Evolutionary conservation across 2,888 invertebrate species (phyloP), one percentile per base, ranked within the genome.

Genomic region (Bedellia somnulentella): DNA sequence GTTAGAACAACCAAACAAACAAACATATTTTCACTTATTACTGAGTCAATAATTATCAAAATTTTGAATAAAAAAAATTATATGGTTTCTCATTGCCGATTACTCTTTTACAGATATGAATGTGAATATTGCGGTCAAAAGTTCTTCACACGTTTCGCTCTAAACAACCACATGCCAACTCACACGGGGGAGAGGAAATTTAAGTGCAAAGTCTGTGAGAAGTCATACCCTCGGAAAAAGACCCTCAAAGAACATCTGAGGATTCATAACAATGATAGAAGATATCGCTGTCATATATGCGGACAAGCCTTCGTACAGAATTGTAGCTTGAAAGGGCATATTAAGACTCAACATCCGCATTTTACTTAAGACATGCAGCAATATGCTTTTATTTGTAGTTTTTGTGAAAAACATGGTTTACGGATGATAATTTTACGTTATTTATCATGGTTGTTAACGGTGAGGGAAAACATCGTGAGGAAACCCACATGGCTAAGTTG

Each of bases 271-370:
- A 68, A 68, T 23, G 71, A 71, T 21, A 36, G 68, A 0, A 28
- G 68, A n/a, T 66, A 57, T 18, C 13, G 40, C 2, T 63, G 67
- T 15, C 58, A 64, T 15, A 51, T 66, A 9, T 71, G 71, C 37
- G 73, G 64, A 0, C 71, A 70, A 36, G 71, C 71, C 2, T 71
- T 73, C 36, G 64, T 71, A 37, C 71, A 71, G 38, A 71, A 71
- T 36, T 71, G 71, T 35, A 73, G 71, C 31, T 33, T 73, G 1
- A 73, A 73, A 34, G 68, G 68, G 0, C 71, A 71, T 30, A 57
- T 73, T 56, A 70, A 70, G 40, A 70, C 63, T 13, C 73, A 73
- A 17, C 71, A 71, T 28, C 64, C 71, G 0, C 70, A 71, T 23
- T 70, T 64, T 35, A 59, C 54, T 36, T 59, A 53, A 51, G 12